phyloP scores from a whole-genome alignment of 2,113 vertebrate species.

The Grallaria varia region DNA sequence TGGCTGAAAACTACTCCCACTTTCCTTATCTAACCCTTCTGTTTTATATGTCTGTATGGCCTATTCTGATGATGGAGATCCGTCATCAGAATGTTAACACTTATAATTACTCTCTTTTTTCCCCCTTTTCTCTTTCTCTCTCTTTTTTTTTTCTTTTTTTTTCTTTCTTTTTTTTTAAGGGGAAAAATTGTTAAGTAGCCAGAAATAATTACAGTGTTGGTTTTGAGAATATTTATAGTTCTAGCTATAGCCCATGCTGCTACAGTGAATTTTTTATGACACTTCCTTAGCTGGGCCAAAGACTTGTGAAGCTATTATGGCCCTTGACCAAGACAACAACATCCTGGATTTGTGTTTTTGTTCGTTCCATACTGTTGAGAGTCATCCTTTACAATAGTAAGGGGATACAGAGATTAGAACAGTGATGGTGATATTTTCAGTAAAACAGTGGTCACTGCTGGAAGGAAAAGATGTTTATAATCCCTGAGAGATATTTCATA shows the following conservation, averaged over 20 bases:
- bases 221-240: constrained; percentile 10
- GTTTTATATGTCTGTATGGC: background rate
- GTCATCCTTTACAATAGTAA: background rate
- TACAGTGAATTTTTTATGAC: background rate
- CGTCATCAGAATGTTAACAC: background rate
- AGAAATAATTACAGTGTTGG: background rate
- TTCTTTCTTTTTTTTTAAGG: background rate
- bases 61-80: background rate
- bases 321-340: background rate
- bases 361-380: background rate
- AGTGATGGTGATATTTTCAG: background rate
- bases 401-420: background rate
- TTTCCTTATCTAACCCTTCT: background rate
- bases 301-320: background rate
- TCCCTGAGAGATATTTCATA: background rate
- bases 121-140: no score
- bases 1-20: background rate
- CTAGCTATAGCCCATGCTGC: background rate
- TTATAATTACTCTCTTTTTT: background rate
- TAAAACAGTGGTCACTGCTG: background rate
- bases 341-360: background rate
- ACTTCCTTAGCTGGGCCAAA: background rate
- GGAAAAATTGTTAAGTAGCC: background rate
- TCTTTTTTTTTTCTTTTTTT: background rate
- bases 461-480: background rate